Evolutionary conservation across 2,113 vertebrate genomes (phyloP), one percentile per base, ranked within the genome.

Genomic region (Pica pica): DNA sequence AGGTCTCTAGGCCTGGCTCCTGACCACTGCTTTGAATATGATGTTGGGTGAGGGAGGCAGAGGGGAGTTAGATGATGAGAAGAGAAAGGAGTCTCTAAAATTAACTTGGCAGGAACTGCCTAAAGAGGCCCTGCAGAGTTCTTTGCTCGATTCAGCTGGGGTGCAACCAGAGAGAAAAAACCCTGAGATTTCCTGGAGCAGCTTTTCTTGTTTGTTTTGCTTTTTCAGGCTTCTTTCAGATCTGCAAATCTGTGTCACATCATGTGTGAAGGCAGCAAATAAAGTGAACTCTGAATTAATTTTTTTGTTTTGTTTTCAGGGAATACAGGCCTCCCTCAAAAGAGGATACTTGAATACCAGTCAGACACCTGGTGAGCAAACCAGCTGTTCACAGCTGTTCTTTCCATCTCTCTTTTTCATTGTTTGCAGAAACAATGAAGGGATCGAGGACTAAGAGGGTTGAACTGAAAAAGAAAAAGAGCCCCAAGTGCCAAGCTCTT

Each of bases 371-470:
- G 87, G 89, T 88, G 83, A 95, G 89, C 73, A 83, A 95, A 68
- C 75, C 95, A 96, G 85, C 83, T 81, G 42, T 87, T 89, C 78
- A 87, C 90, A 95, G 55, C 95, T 95, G 95, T 83, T 97, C 71
- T 97, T 97, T 96, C 79, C 90, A 93, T 95, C 90, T 95, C 81
- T 95, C 77, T 95, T 56, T 93, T 94, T 96, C 88, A 96, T 97
- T 98, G 96, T 97, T 97, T 93, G 83, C 85, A 94, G 83, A 60
- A 97, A 97, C 93, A 97, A 95, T 97, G 93, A 97, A 94, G 92
- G 20, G 85, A 96, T 97, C 50, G 75, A 97, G 91, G 49, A 91
- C 95, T 69, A 92, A 94, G 87, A 90, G 95, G 39, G 93, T 24
- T 93, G 95, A 94, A 95, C 77, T 71, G 84, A 81, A 69, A 95